These are phyloP conservation scores for Drosophila nigrodunni DNA, from an alignment of 1,140 invertebrate genomes.

Conservation along the genomic window DNA sequence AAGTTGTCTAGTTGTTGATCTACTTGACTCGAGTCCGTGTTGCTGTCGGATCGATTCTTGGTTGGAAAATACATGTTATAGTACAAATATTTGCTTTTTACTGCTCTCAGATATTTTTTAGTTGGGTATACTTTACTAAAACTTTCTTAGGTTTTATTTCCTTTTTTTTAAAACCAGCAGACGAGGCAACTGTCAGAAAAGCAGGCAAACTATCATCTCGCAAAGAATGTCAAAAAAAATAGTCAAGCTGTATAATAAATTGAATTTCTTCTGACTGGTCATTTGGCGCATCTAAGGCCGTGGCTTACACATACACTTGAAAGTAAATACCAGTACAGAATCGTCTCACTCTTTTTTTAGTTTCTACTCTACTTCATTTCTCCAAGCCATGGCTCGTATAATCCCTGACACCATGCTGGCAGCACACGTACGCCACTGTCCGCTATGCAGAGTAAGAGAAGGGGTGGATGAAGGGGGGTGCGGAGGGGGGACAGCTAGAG, in stretches of 20 bases:
- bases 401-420: conserved; percentile 31
- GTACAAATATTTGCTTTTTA: too few species aligned
- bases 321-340: conserved; percentile 47
- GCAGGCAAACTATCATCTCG: conserved; percentile 64
- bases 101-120: too few species aligned
- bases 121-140: too few species aligned
- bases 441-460: conserved; percentile 32
- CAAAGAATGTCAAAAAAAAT: conserved; percentile 65
- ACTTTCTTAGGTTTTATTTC: not conserved
- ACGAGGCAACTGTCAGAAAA: conserved; percentile 32
- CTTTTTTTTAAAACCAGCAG: conserved; percentile 9
- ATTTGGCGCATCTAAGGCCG: conserved; percentile 72
- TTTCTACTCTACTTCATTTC: too few species aligned
- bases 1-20: too few species aligned
- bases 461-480: not conserved
- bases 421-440: conserved; percentile 61
- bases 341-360: not conserved
- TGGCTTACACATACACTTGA: conserved; percentile 63
- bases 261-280: conserved; percentile 78
- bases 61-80: too few species aligned
- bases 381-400: not conserved
- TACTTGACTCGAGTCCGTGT: too few species aligned
- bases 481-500: too few species aligned
- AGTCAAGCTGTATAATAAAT: conserved; percentile 80
- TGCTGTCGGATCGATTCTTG: too few species aligned